Evolutionary conservation across 1,140 invertebrate species (phyloP), one percentile per base, ranked within the genome.

Genomic region (Brachionus calyciflorus): DNA sequence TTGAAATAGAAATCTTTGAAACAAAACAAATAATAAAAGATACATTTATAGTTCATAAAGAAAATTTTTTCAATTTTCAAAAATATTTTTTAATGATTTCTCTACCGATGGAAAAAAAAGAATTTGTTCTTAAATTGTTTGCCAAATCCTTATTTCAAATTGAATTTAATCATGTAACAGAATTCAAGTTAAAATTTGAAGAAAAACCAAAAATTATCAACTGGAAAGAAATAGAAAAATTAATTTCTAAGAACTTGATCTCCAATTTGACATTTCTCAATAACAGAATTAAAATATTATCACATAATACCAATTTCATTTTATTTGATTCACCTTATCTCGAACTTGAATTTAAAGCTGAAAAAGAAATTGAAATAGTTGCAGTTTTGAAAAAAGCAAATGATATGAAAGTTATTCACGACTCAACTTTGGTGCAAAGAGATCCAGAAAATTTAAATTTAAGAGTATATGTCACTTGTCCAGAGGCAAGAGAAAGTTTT

Each of bases 31-130:
- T 51, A 51, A 51, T 51, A 51, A 51, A 51, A 51, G 48, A 51
- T 51, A 9, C 48, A 51, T 2, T 51, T 17, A 51, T 51, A 21
- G 19, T 51, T 51, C 48, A 51, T n/a, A 51, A 51, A 51, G 17
- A 51, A n/a, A 51, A 17, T 51, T 17, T n/a, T 12, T 12, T 21
- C 19, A 51, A 9, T n/a, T 9, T n/a, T n/a, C 17, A 51, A 21
- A 51, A 51, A 51, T 51, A 51, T 51, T 51, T 51, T 51, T 51
- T 51, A 17, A 51, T 51, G 19, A 51, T 51, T 24, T 51, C 7
- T 17, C 48, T 51, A 17, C 48, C 48, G 17, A 2, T 12, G 19
- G 48, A 51, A 9, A 21, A 21, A 7, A 51, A 51, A 51, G 48
- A 51, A 19, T 51, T 1, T 51, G 6, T 51, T 51, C 48, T 51